Evolutionary conservation across 2,113 vertebrate species (phyloP), one percentile per base, ranked within the genome.

Genomic region (Fulmarus glacialis): DNA sequence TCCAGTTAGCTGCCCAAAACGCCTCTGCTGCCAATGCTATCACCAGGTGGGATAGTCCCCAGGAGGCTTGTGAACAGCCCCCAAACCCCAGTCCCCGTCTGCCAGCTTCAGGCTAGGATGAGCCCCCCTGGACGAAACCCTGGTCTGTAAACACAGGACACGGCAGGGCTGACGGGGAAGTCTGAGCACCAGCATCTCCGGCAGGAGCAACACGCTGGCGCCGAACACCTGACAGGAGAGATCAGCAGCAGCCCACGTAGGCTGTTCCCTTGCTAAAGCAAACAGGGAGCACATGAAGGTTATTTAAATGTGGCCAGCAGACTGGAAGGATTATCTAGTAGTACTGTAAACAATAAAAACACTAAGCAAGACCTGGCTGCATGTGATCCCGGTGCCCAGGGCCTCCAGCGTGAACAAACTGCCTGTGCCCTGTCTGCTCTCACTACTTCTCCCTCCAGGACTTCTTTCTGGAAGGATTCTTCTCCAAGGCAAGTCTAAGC

Each of bases 321-420:
- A 91, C 62, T 13, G 7, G 80, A 75, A 77, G 80, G 38, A 63
- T 93, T 89, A 59, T 30, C 60, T 48, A 59, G 27, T 22, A 62
- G 56, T 47, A 77, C 53, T 63, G 15, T 52, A 83, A 93, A 95
- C 75, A 86, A 47, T 23, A 87, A 60, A 93, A 95, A 42, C 72
- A 56, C 34, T 40, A 84, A 72, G 78, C n/a, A 60, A 87, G 47
- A 92, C 34, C 48, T 68, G 48, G 29, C 68, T 74, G 75, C 47
- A n/a, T 4, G 4, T 59, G 52, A 96, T 38, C 29, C n/a, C 2
- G 1, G 30, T n/a, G 27, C 62, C 34, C 60, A 77, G 63, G 43
- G 60, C 62, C 45, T 85, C 48, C 58, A 82, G 32, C 1, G 11
- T 30, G 53, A 92, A 82, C 20, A 68, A 96, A 70, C 55, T 64